Evolutionary conservation across 53 echinoderm and acorn worm genomes (phyloP).

Genomic region (Holothuria scabra): DNA sequence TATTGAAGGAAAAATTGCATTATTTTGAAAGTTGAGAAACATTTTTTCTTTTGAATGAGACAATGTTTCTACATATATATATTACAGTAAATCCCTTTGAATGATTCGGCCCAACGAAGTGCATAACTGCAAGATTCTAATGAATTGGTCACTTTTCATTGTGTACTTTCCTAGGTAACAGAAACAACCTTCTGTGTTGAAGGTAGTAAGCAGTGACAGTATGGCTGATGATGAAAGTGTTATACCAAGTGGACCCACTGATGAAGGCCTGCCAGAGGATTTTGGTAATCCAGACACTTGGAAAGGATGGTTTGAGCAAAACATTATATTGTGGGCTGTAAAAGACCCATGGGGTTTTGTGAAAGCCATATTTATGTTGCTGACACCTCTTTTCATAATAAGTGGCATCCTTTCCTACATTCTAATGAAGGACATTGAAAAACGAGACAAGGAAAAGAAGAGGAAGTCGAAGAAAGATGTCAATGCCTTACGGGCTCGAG

Average conservation of each 20-base stretch:
- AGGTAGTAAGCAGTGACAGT: not conserved
- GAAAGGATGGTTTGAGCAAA: conserved; percentile 92
- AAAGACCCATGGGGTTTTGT: conserved; percentile 97
- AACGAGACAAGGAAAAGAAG: conserved; percentile 97
- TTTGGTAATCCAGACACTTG: conserved; percentile 61
- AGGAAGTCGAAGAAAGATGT: conserved; percentile 86
- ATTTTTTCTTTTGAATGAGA: too few relatives aligned
- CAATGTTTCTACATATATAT: too few relatives aligned
- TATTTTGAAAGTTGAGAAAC: too few relatives aligned
- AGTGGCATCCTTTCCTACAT: conserved; percentile 92
- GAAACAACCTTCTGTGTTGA: not conserved
- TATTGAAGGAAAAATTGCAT: too few relatives aligned
- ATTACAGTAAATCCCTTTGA: too few relatives aligned
- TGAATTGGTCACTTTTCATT: not conserved
- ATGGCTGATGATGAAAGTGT: conserved; percentile 29
- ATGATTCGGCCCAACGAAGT: too few relatives aligned
- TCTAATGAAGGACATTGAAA: conserved; percentile 94
- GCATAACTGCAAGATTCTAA: too few relatives aligned
- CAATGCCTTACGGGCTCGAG: conserved; percentile 83
- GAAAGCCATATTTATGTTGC: conserved; percentile 78
- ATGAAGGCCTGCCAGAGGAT: conserved; percentile 25
- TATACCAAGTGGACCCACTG: conserved; percentile 15
- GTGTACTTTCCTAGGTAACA: conserved; percentile 23
- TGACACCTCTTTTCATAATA: conserved; percentile 92
- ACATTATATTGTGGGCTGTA: conserved; percentile 85